Evolutionary conservation across 2,797 vertebrate species (phyloP).

Genomic region (Notamacropus eugenii): DNA sequence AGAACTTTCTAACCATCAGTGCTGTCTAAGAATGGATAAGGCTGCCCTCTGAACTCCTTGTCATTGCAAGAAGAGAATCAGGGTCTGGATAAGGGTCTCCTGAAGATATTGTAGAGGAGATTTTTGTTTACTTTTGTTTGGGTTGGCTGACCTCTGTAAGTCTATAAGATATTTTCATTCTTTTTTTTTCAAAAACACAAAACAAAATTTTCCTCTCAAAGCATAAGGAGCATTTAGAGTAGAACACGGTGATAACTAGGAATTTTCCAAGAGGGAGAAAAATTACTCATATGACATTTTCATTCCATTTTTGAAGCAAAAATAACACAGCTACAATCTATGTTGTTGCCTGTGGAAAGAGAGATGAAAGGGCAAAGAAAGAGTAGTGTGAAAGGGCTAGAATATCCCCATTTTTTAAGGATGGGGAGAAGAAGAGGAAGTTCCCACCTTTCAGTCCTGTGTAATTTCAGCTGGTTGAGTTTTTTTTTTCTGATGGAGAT

Average conservation of each 20-base stretch:
- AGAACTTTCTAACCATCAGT: neutral
- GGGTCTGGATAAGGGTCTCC: neutral
- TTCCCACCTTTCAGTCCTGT: neutral
- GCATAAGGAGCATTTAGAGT: neutral
- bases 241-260: neutral
- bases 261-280: neutral
- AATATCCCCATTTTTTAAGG: neutral
- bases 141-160: neutral
- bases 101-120: neutral
- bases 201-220: neutral
- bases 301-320: neutral
- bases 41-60: neutral
- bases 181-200: neutral
- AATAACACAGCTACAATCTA: neutral
- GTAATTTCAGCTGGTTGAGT: neutral
- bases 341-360: neutral
- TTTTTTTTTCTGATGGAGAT: neutral
- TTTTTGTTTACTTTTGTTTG: neutral
- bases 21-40: neutral
- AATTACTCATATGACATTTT: neutral
- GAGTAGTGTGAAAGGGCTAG: neutral
- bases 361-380: neutral
- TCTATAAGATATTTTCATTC: neutral
- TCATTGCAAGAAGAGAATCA: neutral
- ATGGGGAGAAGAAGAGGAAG: neutral